Base-by-base conservation (phyloP, 2,888 invertebrate species). In the Poecilus cupreus region DNA sequence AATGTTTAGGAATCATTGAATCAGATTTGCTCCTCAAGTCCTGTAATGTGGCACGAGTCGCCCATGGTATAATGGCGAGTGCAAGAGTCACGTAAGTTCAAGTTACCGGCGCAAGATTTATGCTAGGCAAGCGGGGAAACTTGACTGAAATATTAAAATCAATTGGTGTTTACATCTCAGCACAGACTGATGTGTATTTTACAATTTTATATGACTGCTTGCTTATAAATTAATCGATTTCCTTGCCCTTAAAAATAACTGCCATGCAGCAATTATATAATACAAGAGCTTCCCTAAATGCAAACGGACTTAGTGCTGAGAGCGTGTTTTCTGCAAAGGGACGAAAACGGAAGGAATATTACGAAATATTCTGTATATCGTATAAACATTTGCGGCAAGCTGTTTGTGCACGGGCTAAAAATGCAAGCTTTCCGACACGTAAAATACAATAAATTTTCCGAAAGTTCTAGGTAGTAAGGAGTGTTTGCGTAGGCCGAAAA, bases 401-500 rank as follows among this genome's bases (percentile, higher is more conserved):
- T 76, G 57, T 78, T 64, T 78, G 78, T 78, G 78, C 64, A 64
- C 78, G 64, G 64, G 4, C 78, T 78, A 64, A 78, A 78, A 78
- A 78, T 60, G 78, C 78, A 78, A 78, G 64, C 64, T 78, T 78
- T 78, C 43, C 78, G 78, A 78, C 64, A 78, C 64, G 64, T 64
- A 64, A 78, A 78, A 78, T 78, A 78, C 78, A 78, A 78, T 78
- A 64, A 64, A 78, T 78, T 78, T 78, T 64, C 78, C 64, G 46
- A 60, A 78, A 78, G 64, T 78, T 78, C 64, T 78, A 78, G 78
- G 78, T 78, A 64, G 78, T 78, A 64, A 60, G 64, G 24, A 78
- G 64, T 78, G 78, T 78, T 78, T 78, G 78, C 78, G 64, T 78
- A 78, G 78, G 78, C 78, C 46, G 43, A 78, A 78, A 78, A 64